Evolutionary conservation across 2,113 vertebrate species (phyloP), one percentile per base, ranked within the genome.

Genomic region (Osmerus mordax): DNA sequence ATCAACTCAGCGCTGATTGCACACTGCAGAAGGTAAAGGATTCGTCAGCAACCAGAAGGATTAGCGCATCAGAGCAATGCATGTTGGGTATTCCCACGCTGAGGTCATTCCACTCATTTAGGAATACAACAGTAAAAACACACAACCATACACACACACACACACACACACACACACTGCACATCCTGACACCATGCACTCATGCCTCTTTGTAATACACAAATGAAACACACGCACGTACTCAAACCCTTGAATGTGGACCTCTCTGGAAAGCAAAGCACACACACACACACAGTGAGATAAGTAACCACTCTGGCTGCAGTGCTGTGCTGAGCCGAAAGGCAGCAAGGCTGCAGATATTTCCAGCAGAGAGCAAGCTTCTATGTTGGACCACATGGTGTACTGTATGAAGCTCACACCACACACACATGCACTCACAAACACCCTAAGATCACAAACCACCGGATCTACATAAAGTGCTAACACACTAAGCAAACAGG

Each of bases 21-120:
- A 87, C 71, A 58, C 78, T 77, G 82, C 78, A 78, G 78, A 71
- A 51, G 53, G 75, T 1, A 18, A 59, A 56, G 75, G 84, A 77
- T 83, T 87, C 61, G 85, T 85, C 83, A 82, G 81, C 23, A 85
- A 75, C 80, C 80, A 79, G 84, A 77, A 79, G 80, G 87, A 88
- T 88, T 89, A 88, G 67, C 71, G 63, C 76, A 8, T 60, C 77
- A 53, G 59, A 65, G 72, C 16, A 65, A 41, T 85, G 85, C 84
- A 87, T 83, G 76, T 85, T 84, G 86, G 62, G 84, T 78, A 83
- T 69, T 70, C 59, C 73, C 56, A 71, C n/a, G 79, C 81, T 79
- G 3, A n/a, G 54, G 54, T 14, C 18, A 6, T 19, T 9, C 21
- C 11, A 15, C 19, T 19, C 21, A 59, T 14, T 12, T 55, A 8